phyloP scores from a whole-genome alignment of 2,888 invertebrate genomes.

The Gnatocerus cornutus region DNA sequence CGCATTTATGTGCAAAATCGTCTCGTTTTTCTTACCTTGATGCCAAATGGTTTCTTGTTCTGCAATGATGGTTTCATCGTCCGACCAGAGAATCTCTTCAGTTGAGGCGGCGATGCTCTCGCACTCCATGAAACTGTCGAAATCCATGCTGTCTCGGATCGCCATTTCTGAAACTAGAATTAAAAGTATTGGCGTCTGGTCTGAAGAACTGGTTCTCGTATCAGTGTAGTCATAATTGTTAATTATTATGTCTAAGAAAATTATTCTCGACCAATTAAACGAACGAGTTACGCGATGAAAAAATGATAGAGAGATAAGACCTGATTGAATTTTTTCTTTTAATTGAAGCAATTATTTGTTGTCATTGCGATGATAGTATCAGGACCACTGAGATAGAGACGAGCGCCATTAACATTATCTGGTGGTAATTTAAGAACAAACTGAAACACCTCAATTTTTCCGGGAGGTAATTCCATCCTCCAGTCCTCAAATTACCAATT shows the following conservation, averaged over 20 bases:
- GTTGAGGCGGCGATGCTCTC: constrained; percentile 69
- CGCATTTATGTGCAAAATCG: constrained; percentile 33
- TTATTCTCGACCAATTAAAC: constrained; percentile 21
- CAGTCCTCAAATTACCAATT: neutral
- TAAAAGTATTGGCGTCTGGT: neutral
- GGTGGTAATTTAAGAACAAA: too few relatives aligned
- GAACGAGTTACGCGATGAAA: constrained; percentile 19
- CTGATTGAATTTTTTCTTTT: constrained; percentile 26
- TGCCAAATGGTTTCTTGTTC: constrained; percentile 70
- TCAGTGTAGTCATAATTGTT: constrained; percentile 25
- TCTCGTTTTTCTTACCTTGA: constrained; percentile 65
- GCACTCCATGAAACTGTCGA: constrained; percentile 68
- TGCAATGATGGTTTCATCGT: constrained; percentile 70
- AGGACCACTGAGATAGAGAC: neutral
- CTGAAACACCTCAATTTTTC: too few relatives aligned
- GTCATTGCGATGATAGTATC: constrained; percentile 16
- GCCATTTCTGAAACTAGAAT: constrained; percentile 54
- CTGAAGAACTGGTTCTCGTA: constrained; percentile 12
- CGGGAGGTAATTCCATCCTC: too few relatives aligned
- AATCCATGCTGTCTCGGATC: constrained; percentile 66
- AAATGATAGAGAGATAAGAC: constrained; percentile 33
- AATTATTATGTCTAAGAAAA: constrained; percentile 29
- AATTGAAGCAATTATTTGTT: constrained; percentile 38
- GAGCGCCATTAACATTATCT: neutral
- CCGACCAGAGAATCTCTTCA: constrained; percentile 70